Conservation (phyloP, 2,797 vertebrate genomes). For the Sitta carolinensis region DNA sequence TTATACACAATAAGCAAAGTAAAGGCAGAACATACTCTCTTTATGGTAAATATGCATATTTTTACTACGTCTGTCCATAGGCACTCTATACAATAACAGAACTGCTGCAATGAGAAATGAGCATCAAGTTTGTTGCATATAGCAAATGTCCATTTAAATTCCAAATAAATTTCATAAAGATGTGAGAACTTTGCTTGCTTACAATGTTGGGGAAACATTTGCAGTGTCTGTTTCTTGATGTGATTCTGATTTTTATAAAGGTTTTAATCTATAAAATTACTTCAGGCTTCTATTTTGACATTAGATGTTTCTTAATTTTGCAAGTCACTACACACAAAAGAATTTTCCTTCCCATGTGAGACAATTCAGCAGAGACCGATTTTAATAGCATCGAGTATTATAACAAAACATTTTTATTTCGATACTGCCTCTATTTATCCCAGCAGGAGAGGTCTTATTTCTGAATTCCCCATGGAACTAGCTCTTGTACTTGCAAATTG, state of each 20-base stretch:
- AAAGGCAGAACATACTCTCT: neutral
- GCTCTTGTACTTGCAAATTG: constrained; percentile 62
- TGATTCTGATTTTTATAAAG: neutral
- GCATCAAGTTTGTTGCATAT: neutral
- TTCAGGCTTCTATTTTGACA: constrained; percentile 20
- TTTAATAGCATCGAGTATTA: constrained; percentile 46
- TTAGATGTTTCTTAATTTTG: constrained; percentile 37
- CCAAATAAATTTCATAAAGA: constrained; percentile 13
- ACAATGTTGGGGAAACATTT: neutral
- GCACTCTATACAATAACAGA: neutral
- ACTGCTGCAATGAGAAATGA: neutral
- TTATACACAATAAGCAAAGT: neutral
- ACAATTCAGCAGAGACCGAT: constrained; percentile 39
- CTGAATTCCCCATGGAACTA: constrained; percentile 48
- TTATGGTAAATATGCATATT: neutral
- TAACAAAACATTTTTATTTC: constrained; percentile 60
- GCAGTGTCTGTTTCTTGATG: neutral
- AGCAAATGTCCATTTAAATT: neutral
- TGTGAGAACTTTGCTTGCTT: neutral
- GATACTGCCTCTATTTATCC: constrained; percentile 27
- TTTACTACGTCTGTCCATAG: neutral
- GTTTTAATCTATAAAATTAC: neutral
- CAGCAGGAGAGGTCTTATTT: constrained; percentile 56
- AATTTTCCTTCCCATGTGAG: constrained; percentile 25
- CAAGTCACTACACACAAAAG: neutral